Percentiles rank a stretch among this genome's conserved stretches.
These are phyloP conservation scores for Agriopis marginaria DNA, from an alignment of 2,888 invertebrate species.

Conservation along the genomic window DNA sequence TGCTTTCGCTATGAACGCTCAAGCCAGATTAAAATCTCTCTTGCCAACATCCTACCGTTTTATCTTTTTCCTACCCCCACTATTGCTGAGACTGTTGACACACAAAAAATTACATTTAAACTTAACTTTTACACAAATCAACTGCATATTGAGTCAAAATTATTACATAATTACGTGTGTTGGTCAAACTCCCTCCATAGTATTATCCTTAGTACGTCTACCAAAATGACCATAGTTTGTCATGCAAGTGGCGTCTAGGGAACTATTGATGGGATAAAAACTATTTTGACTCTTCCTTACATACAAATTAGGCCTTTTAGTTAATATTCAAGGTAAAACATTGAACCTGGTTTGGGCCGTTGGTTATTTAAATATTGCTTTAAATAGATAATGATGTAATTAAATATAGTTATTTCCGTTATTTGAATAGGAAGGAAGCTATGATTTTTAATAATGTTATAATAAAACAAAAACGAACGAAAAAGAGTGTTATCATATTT, in stretches of 20 bases:
- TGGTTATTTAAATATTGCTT: conserved; percentile 6
- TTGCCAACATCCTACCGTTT: no score
- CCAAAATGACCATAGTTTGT: conserved; percentile 55
- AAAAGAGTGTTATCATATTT: no score
- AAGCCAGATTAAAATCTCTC: no score
- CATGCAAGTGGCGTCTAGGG: conserved; percentile 56
- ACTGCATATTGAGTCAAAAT: no score
- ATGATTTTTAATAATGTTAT: neutral
- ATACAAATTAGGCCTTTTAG: conserved; percentile 58
- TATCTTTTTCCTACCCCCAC: no score
- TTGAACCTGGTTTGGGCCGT: conserved; percentile 52
- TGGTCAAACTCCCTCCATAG: neutral
- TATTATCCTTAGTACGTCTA: conserved; percentile 40
- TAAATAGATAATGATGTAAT: conserved; percentile 20
- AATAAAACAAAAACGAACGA: no score
- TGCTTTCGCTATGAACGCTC: no score
- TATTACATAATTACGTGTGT: no score
- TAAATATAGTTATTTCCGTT: conserved; percentile 25
- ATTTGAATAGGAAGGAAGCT: conserved; percentile 19
- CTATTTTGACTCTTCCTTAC: conserved; percentile 49
- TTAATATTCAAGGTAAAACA: conserved; percentile 68
- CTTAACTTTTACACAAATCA: no score
- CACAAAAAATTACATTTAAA: no score
- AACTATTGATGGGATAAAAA: conserved; percentile 60
- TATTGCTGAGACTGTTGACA: no score